phyloP scores from a whole-genome alignment of 2,888 invertebrate species.

The Cyclophora albipunctata region DNA sequence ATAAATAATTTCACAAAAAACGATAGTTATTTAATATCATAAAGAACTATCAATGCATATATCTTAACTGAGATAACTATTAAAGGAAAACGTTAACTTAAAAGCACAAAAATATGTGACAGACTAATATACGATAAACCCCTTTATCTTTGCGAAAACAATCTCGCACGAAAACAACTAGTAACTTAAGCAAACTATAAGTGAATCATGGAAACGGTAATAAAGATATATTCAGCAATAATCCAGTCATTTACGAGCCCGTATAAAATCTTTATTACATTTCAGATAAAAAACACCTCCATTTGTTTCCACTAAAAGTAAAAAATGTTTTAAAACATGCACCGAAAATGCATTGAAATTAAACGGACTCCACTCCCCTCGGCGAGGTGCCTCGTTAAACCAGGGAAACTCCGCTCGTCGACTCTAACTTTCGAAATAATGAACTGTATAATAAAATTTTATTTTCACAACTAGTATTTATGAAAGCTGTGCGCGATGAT shows the following conservation, averaged over 20 bases:
- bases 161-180: conserved; percentile 5
- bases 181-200: conserved; percentile 5
- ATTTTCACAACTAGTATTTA: conserved; percentile 57
- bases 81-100: no score
- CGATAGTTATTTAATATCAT: no score
- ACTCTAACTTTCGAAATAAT: conserved; percentile 59
- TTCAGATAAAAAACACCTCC: conserved; percentile 18
- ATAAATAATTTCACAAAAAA: no score
- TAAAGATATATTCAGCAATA: conserved; percentile 16
- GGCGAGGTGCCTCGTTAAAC: conserved; percentile 41
- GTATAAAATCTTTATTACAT: conserved; percentile 20
- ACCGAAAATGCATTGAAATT: conserved; percentile 30
- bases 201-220: conserved; percentile 13
- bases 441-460: conserved; percentile 68
- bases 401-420: conserved; percentile 27
- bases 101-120: no score
- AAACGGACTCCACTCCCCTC: conserved; percentile 27
- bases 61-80: no score
- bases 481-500: conserved; percentile 56
- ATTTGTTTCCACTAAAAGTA: conserved; percentile 19
- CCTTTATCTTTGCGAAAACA: no score
- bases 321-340: conserved; percentile 20
- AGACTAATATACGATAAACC: no score
- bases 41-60: no score
- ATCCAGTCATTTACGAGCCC: conserved; percentile 18